phyloP scores from a whole-genome alignment of 1,140 invertebrate species.

The Neuroterus valhalla region DNA sequence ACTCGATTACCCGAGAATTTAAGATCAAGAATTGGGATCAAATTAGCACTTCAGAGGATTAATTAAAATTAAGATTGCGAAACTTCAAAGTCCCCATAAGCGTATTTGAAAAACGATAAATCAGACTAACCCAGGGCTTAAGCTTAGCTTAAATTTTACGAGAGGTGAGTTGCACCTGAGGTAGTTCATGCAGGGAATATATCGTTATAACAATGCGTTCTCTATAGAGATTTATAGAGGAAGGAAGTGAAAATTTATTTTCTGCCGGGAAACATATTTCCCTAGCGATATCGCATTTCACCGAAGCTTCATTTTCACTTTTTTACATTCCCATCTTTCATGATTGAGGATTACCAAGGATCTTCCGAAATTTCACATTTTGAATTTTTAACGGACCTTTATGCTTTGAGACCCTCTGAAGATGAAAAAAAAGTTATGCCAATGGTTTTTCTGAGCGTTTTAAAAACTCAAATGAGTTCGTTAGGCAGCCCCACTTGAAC shows the following conservation, averaged over 20 bases:
- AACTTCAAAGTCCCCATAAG: not conserved
- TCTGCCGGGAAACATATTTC: conserved; percentile 5
- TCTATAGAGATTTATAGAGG: not conserved
- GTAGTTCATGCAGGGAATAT: conserved; percentile 14
- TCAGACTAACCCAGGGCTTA: conserved; percentile 13
- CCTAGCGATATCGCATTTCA: conserved; percentile 2
- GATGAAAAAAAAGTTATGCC: too few relatives aligned
- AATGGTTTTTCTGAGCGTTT: too few relatives aligned
- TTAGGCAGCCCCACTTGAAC: too few relatives aligned
- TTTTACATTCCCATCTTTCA: too few relatives aligned
- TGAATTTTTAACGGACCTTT: too few relatives aligned
- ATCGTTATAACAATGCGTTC: conserved; percentile 13
- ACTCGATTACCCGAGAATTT: not conserved
- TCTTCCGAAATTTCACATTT: too few relatives aligned
- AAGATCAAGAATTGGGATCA: not conserved
- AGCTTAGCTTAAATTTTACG: conserved; percentile 23
- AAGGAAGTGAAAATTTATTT: conserved; percentile 26
- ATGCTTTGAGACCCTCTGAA: too few relatives aligned
- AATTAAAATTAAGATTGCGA: conserved; percentile 23
- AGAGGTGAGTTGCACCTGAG: conserved; percentile 28
- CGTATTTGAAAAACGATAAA: conserved; percentile 30
- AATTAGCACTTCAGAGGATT: conserved; percentile 11
- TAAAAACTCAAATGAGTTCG: too few relatives aligned
- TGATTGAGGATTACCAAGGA: too few relatives aligned
- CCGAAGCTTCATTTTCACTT: not conserved